phyloP scores from a whole-genome alignment of 1,140 invertebrate genomes.

The Drosophila obscura region DNA sequence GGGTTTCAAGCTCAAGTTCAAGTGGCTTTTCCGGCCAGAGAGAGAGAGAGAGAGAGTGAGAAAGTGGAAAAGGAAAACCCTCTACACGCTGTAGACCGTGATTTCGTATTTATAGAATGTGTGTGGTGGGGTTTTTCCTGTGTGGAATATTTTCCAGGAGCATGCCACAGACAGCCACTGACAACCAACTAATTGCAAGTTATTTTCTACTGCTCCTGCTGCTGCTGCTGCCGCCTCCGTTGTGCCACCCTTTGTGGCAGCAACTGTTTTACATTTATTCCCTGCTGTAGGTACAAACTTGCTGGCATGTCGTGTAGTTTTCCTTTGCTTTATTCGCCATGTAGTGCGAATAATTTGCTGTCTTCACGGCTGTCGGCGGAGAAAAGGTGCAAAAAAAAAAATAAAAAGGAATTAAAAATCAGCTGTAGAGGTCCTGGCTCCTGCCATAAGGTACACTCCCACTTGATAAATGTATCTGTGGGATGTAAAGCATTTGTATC shows the following conservation, averaged over 20 bases:
- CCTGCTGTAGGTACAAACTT: conserved; percentile 12
- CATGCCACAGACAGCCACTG: conserved; percentile 47
- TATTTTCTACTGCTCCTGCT: conserved; percentile 50
- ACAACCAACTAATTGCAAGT: conserved; percentile 75
- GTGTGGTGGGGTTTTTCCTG: not conserved
- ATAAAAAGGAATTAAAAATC: conserved; percentile 52
- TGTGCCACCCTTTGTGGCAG: conserved; percentile 20
- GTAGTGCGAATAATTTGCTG: conserved; percentile 60
- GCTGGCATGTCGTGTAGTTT: conserved; percentile 46
- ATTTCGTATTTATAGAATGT: conserved; percentile 35
- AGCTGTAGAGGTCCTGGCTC: not conserved
- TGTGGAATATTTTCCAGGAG: conserved; percentile 26
- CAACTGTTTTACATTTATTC: conserved; percentile 31
- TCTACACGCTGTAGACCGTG: conserved; percentile 19
- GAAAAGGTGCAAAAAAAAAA: conserved; percentile 3
- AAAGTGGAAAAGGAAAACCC: conserved; percentile 16
- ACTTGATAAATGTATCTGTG: conserved; percentile 27
- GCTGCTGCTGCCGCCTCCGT: conserved; percentile 11
- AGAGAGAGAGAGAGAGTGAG: conserved; percentile 5
- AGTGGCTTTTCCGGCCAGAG: not conserved
- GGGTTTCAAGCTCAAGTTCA: conserved; percentile 54
- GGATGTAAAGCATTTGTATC: not conserved
- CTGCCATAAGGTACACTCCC: no score
- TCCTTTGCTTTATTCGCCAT: conserved; percentile 8
- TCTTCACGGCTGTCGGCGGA: conserved; percentile 48